A percentile compares a stretch with the other conserved stretches of the same genome.
These are phyloP conservation scores for Stegodyphus mimosarum DNA, from an alignment of 1,140 invertebrate species.

Conservation along the genomic window DNA sequence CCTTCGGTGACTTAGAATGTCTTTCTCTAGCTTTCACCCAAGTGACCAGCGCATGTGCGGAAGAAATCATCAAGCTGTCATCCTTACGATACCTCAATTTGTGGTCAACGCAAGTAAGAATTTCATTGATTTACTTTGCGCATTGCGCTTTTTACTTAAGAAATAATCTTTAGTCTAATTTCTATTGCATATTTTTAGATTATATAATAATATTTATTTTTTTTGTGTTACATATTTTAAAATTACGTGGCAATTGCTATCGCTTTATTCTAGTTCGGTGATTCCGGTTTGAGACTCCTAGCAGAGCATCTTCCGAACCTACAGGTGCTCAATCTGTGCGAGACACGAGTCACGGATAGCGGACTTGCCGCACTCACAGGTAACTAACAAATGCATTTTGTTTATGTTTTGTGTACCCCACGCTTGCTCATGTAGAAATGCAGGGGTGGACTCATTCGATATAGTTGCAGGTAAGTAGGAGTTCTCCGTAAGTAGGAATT, in stretches of 20 bases:
- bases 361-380: constrained; percentile 81
- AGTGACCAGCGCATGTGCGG: constrained; percentile 85
- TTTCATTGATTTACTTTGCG: too few relatives aligned
- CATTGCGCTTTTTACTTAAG: too few relatives aligned
- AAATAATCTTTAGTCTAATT: not conserved
- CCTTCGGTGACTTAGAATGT: constrained; percentile 85
- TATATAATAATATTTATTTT: not conserved
- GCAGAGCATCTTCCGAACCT: constrained; percentile 85
- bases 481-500: too few relatives aligned
- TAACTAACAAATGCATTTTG: constrained; percentile 67
- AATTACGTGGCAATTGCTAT: not conserved
- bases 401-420: too few relatives aligned
- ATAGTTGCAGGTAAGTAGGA: too few relatives aligned
- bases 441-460: too few relatives aligned
- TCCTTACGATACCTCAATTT: constrained; percentile 85
- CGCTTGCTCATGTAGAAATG: too few relatives aligned
- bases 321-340: constrained; percentile 87
- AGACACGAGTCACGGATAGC: constrained; percentile 87
- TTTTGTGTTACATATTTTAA: not conserved
- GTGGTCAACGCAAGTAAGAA: constrained; percentile 80
- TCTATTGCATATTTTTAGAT: not conserved
- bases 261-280: constrained; percentile 77
- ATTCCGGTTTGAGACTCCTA: constrained; percentile 82
- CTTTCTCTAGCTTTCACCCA: constrained; percentile 87
- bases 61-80: constrained; percentile 85